Conservation (phyloP, 2,113 vertebrate species). For the Ceyx margarethae region DNA sequence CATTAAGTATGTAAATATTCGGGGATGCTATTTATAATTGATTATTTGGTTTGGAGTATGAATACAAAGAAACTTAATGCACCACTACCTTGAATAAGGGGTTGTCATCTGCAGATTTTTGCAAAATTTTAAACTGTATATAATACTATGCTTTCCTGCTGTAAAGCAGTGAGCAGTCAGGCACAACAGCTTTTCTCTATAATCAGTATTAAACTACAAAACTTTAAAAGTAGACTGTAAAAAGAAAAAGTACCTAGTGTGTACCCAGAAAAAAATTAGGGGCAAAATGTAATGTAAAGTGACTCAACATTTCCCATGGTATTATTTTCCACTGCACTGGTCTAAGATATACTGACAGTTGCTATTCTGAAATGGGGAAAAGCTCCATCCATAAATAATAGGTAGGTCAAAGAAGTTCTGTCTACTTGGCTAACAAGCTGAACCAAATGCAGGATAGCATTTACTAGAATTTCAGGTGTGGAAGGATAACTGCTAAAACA, state of each 20-base stretch:
- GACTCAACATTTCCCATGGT: constrained; percentile 39
- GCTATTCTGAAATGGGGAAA: neutral
- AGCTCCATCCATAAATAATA: constrained; percentile 37
- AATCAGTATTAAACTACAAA: neutral
- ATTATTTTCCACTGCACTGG: constrained; percentile 48
- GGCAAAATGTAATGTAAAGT: constrained; percentile 41
- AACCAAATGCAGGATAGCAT: constrained; percentile 27
- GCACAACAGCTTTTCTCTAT: neutral
- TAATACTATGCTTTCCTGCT: neutral
- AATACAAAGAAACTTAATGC: neutral
- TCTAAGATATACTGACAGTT: constrained; percentile 45
- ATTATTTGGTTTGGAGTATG: neutral
- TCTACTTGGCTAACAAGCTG: constrained; percentile 15
- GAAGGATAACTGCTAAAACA: neutral
- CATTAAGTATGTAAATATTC: neutral
- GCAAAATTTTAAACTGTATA: neutral
- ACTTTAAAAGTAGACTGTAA: neutral
- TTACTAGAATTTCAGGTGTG: neutral
- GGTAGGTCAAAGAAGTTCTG: constrained; percentile 33
- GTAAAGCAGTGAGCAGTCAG: neutral
- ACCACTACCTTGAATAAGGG: neutral
- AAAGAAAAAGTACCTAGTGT: neutral
- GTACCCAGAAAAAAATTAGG: neutral
- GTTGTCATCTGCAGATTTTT: neutral
- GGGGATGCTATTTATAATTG: neutral